These are phyloP conservation scores for Triplophysa tibetana DNA, from an alignment of 2,113 vertebrate species.

Conservation along the genomic window DNA sequence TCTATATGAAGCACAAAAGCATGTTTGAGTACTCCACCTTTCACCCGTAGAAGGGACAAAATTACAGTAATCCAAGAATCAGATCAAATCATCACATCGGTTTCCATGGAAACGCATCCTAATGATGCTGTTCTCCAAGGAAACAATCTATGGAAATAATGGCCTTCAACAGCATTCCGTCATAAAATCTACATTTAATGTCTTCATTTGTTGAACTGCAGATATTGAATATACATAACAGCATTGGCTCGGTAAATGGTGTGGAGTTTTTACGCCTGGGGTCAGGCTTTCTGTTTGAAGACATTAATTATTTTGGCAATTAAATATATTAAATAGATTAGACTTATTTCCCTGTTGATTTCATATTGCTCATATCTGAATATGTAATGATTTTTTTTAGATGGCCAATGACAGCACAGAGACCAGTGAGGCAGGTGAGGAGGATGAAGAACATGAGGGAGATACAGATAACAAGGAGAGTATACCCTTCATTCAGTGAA, in stretches of 20 bases:
- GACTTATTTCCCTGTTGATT: too few species aligned
- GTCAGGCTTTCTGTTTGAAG: too few species aligned
- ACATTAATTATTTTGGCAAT: too few species aligned
- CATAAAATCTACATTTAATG: constrained; percentile 1
- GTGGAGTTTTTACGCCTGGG: too few species aligned
- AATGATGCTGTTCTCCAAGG: constrained; percentile 20
- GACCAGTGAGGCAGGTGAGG: constrained; percentile 96
- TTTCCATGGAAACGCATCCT: constrained; percentile 59
- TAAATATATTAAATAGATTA: too few species aligned
- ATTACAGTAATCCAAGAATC: constrained; percentile 45
- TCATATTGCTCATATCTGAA: too few species aligned
- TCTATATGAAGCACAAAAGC: neutral
- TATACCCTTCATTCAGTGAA: constrained; percentile 97
- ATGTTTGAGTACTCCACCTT: constrained; percentile 20
- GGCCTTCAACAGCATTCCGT: constrained; percentile 29
- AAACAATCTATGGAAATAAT: constrained; percentile 43
- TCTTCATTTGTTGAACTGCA: neutral
- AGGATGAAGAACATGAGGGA: constrained; percentile 95
- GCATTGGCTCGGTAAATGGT: too few species aligned
- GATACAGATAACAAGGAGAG: constrained; percentile 96
- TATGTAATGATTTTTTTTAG: constrained; percentile 66
- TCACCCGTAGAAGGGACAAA: neutral
- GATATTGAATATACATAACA: too few species aligned
- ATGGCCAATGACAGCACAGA: constrained; percentile 99
- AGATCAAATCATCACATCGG: constrained; percentile 41